phyloP scores from a whole-genome alignment of 1,140 invertebrate species.

The Cyclina sinensis region DNA sequence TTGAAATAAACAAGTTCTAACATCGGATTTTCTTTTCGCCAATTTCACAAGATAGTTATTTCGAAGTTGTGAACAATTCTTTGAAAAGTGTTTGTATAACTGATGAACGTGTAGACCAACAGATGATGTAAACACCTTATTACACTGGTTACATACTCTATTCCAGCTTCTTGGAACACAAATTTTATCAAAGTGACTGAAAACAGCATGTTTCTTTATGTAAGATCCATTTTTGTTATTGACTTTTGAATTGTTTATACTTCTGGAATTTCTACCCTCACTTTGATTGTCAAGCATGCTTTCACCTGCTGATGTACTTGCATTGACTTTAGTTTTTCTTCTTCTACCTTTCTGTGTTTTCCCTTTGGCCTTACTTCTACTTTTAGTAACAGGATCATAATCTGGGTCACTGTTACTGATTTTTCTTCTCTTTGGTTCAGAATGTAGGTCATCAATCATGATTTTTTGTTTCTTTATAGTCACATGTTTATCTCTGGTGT shows the following conservation, averaged over 20 bases:
- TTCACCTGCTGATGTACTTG: no score
- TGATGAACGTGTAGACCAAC: background rate
- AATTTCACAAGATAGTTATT: background rate
- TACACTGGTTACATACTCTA: background rate
- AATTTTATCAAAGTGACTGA: background rate
- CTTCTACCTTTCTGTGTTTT: background rate
- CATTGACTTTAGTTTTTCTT: background rate
- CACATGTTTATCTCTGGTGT: no score
- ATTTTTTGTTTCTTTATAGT: no score
- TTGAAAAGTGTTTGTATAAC: background rate
- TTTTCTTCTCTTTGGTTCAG: no score
- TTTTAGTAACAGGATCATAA: background rate
- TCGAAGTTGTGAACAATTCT: background rate
- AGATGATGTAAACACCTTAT: background rate
- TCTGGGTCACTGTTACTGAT: background rate
- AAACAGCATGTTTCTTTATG: background rate
- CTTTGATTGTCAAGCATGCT: background rate
- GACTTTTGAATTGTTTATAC: constrained; percentile 4
- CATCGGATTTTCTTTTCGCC: background rate
- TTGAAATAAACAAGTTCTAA: background rate
- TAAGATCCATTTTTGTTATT: background rate
- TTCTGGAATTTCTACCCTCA: background rate
- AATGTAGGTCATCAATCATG: no score
- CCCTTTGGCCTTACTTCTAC: background rate
- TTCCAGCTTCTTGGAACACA: background rate